These are phyloP conservation scores for Macrosteles quadrilineatus DNA, from an alignment of 1,140 invertebrate genomes.

Conservation along the genomic window DNA sequence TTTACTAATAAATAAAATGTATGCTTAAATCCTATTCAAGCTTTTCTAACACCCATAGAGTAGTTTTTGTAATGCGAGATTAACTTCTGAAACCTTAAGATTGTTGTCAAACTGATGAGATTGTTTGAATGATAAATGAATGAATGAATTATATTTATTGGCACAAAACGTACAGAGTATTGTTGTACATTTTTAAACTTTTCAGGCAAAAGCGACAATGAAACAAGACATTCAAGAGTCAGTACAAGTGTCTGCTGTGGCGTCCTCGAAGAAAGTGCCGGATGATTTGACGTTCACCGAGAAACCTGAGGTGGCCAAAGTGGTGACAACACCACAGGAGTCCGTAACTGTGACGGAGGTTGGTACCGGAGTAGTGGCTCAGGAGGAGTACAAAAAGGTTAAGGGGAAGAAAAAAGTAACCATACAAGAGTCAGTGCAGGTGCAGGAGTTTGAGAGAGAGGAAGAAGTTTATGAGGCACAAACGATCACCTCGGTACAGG, in stretches of 20 bases:
- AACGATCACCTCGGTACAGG: constrained; percentile 28
- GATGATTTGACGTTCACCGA: constrained; percentile 51
- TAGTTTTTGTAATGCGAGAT: too few relatives aligned
- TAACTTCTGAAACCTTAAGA: not conserved
- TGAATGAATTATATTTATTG: too few relatives aligned
- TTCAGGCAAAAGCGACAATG: constrained; percentile 35
- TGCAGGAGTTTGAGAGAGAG: constrained; percentile 22
- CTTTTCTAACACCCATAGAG: too few relatives aligned
- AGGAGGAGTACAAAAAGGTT: constrained; percentile 33
- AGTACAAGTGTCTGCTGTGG: constrained; percentile 61
- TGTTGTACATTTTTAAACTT: constrained; percentile 3
- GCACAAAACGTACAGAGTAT: too few relatives aligned
- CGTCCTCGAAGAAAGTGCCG: constrained; percentile 63
- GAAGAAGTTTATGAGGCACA: constrained; percentile 3
- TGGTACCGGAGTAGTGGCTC: constrained; percentile 46
- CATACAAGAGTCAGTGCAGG: constrained; percentile 30
- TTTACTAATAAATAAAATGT: too few relatives aligned
- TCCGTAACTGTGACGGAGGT: constrained; percentile 52
- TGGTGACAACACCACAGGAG: constrained; percentile 42
- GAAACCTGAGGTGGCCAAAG: constrained; percentile 43
- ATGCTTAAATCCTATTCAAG: too few relatives aligned
- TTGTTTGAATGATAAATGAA: too few relatives aligned
- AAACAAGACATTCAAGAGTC: constrained; percentile 53
- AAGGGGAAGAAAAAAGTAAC: constrained; percentile 33
- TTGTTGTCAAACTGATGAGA: too few relatives aligned